Evolutionary conservation across 2,888 invertebrate species (phyloP).

Genomic region (Parnassius apollo): DNA sequence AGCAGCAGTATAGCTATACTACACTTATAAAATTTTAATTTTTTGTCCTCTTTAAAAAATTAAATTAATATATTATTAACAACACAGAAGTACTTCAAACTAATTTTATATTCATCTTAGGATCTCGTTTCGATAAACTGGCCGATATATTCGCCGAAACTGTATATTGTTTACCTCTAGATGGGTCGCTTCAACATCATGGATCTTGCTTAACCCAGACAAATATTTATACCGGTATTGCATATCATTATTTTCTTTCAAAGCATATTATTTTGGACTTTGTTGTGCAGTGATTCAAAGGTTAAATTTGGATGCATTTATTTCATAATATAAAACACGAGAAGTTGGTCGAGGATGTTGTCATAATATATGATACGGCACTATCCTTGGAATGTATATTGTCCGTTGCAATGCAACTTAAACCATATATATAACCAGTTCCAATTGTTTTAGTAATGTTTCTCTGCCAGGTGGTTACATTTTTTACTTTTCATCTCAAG

Average conservation of each 20-base stretch:
- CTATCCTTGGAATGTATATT: conserved; percentile 1
- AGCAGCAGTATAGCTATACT: too few relatives aligned
- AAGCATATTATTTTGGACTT: conserved; percentile 11
- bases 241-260: not conserved
- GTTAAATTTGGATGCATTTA: conserved; percentile 19
- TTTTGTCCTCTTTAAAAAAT: not conserved
- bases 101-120: not conserved
- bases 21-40: too few relatives aligned
- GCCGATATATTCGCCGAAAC: conserved; percentile 1
- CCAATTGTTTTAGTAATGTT: not conserved
- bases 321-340: conserved; percentile 11
- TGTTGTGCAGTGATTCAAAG: conserved; percentile 14
- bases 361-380: conserved; percentile 18
- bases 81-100: not conserved
- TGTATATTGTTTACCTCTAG: conserved; percentile 14
- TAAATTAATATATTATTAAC: not conserved
- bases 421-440: not conserved
- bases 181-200: conserved; percentile 7
- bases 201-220: conserved; percentile 10
- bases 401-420: not conserved
- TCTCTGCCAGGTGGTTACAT: too few relatives aligned
- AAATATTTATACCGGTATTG: conserved; percentile 12
- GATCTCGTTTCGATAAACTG: not conserved
- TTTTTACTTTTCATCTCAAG: too few relatives aligned
- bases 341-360: conserved; percentile 13